phyloP scores from a whole-genome alignment of 2,888 invertebrate species.

The Calliphora vomitoria region DNA sequence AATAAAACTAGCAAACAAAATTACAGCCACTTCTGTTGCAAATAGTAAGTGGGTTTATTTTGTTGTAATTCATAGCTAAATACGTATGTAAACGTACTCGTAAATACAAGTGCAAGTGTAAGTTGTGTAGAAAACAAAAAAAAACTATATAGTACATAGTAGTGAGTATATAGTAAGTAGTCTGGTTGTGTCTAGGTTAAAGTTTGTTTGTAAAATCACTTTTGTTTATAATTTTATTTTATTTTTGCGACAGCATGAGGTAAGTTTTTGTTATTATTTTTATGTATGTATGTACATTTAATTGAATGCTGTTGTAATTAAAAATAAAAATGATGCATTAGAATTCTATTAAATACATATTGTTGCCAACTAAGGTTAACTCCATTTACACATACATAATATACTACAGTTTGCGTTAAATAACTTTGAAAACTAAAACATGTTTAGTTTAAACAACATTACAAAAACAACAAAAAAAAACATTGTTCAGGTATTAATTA shows the following conservation, averaged over 20 bases:
- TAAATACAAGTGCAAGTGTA: background rate
- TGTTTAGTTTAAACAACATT: slow-evolving; percentile 17
- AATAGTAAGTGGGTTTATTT: background rate
- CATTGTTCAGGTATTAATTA: no score
- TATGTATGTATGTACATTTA: background rate
- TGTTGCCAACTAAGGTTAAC: slow-evolving; percentile 54
- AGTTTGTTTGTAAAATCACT: slow-evolving; percentile 42
- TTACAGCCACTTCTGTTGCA: no score
- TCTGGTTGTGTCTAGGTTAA: slow-evolving; percentile 34
- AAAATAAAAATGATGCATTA: slow-evolving; percentile 53
- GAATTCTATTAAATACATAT: slow-evolving; percentile 9
- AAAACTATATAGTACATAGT: background rate
- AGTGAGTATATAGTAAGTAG: background rate
- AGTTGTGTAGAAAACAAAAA: background rate
- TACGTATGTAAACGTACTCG: background rate
- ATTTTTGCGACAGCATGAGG: background rate
- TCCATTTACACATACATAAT: slow-evolving; percentile 1
- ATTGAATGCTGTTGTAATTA: slow-evolving; percentile 43
- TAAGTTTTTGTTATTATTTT: slow-evolving; percentile 15
- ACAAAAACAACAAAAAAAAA: no score
- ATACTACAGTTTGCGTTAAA: slow-evolving; percentile 6
- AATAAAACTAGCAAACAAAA: no score
- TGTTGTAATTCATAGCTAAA: background rate
- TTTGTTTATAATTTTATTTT: background rate
- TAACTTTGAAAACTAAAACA: slow-evolving; percentile 9